phyloP scores from a whole-genome alignment of 92 coral and sea anemone genomes.

The Parazoanthus swiftii region DNA sequence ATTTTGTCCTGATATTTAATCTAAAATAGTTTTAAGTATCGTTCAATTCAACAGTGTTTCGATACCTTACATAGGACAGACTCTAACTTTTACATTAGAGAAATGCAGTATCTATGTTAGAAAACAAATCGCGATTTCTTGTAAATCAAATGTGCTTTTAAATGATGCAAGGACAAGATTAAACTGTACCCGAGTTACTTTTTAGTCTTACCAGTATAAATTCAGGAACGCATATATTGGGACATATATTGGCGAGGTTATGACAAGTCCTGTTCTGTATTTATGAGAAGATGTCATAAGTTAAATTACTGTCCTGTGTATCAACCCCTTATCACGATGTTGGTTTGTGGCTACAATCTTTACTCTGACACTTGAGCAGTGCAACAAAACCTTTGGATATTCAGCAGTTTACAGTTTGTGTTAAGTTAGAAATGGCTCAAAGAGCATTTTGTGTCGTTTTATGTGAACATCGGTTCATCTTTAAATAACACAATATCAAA shows the following conservation, averaged over 20 bases:
- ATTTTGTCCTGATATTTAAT: neutral
- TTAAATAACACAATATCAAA: no score
- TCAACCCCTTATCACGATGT: neutral
- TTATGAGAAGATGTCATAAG: neutral
- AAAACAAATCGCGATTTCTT: no score
- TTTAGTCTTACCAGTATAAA: no score
- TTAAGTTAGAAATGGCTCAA: no score
- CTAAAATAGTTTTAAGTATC: neutral
- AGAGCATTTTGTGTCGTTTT: neutral
- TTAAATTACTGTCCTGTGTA: neutral
- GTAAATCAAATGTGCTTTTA: no score
- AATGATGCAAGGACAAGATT: no score
- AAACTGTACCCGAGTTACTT: no score
- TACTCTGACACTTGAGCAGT: neutral
- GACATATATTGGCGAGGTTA: no score
- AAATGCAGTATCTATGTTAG: no score
- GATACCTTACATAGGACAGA: no score
- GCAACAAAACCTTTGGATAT: neutral
- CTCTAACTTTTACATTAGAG: neutral
- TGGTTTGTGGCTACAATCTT: neutral
- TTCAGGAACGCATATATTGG: no score
- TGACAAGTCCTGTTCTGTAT: no score
- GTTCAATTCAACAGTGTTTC: neutral
- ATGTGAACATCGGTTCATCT: neutral
- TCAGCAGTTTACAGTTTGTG: neutral